Evolutionary conservation across 2,113 vertebrate genomes (phyloP), one percentile per base, ranked within the genome.

Genomic region (Bufo gargarizans): DNA sequence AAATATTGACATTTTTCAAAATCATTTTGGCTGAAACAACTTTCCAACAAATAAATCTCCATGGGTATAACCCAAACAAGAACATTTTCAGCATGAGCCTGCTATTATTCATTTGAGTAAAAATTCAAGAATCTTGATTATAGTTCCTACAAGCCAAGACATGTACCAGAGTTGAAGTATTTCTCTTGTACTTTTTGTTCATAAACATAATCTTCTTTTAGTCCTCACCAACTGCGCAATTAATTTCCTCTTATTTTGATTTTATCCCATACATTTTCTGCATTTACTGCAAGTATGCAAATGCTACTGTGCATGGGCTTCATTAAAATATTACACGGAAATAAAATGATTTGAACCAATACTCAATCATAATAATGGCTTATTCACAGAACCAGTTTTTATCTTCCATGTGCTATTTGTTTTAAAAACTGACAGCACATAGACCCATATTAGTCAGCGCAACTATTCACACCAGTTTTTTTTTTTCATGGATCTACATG

Each of bases 41-140:
- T 65, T 65, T 65, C 17, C 63, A 65, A 65, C 63, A 65, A 65
- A n/a, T n/a, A 65, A 65, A 65, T 65, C 63, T 65, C 63, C 63
- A 65, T 65, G 20, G 20, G 63, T 65, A 65, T 65, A 65, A 65
- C 63, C 63, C 63, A 65, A 65, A n/a, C 63, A 65, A 65, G 63
- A 65, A 65, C 63, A 65, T 65, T 65, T 65, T 65, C 63, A 65
- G 63, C 63, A n/a, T 65, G 63, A 65, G 59, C 9, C 63, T 63
- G 59, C 3, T 65, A 20, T 65, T 16, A 61, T 61, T 61, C 59
- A 61, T 61, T 61, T 61, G 59, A 61, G 59, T 61, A 65, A 65
- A 65, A 65, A 65, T 65, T 20, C n/a, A 9, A 65, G 63, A 65
- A 9, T 65, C 20, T 6, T 65, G 20, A 61, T 61, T 65, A 65